Base-by-base conservation (phyloP, 1,140 invertebrate species). In the Philaenus spumarius region DNA sequence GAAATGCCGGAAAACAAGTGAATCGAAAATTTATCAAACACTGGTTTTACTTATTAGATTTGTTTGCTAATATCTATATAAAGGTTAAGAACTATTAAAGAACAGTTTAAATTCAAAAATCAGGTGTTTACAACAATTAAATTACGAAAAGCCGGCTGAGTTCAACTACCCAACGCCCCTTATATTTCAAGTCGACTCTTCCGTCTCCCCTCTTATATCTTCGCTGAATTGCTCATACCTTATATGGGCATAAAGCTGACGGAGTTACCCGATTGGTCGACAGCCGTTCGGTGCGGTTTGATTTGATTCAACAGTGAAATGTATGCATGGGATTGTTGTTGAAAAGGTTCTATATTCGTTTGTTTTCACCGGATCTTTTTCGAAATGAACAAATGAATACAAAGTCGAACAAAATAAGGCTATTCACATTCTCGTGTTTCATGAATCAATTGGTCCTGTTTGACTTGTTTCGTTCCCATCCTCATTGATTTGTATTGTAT, bases 211-310 rank as follows among this genome's bases (percentile, higher is more conserved):
- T 60, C 56, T 34, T 61, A 39, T 40, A 52, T 17, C 39, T 56
- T 69, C 71, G 72, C 73, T 73, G 74, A 74, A 77, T 76, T 75
- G 76, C 78, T 77, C 80, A 81, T 82, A 80, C 83, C 82, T 83
- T 85, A 85, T 85, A 85, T 84, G 83, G 84, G 80, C 81, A 85
- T 82, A 82, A 82, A 82, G 79, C 78, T 78, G 78, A 79, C 76
- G 68, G 71, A 66, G 75, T 59, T 60, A 67, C 71, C 68, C 72
- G 77, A 85, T 86, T 86, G 84, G 84, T 76, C 66, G 66, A 74
- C 20, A 43, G 47, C 34, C n/a, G 35, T 43, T 47, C 48, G 46
- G 42, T 17, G 53, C 48, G 35, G 58, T 58, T 30, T 30, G 26
- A 30, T 30, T 61, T 60, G 62, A 58, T 55, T 62, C 59, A 56